Evolutionary conservation across 1,140 invertebrate genomes (phyloP).

Genomic region (Parasteatoda tepidariorum): DNA sequence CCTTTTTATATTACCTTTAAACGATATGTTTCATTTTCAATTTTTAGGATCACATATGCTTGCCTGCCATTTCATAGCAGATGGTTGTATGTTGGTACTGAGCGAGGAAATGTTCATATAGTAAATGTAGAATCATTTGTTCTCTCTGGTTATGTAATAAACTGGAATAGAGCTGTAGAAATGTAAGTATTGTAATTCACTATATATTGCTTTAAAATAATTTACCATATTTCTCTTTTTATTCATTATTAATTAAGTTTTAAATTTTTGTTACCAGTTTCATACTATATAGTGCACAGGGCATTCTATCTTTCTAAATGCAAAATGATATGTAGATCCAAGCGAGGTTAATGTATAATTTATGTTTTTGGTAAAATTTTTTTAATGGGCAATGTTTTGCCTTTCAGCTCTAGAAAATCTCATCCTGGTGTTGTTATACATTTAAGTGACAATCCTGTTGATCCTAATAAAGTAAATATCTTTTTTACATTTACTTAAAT

Average conservation of each 20-base stretch:
- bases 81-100: constrained; percentile 98
- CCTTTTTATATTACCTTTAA: no score
- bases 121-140: constrained; percentile 96
- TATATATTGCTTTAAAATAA: background rate
- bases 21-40: no score
- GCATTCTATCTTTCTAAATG: background rate
- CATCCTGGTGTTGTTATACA: constrained; percentile 95
- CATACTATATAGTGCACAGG: background rate
- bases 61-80: constrained; percentile 92
- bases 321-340: background rate
- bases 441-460: constrained; percentile 94
- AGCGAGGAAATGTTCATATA: constrained; percentile 97
- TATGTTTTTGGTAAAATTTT: background rate
- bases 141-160: constrained; percentile 98
- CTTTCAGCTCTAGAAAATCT: constrained; percentile 85
- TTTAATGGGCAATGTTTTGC: background rate
- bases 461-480: constrained; percentile 86
- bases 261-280: background rate
- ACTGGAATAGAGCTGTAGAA: constrained; percentile 99
- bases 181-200: constrained; percentile 84
- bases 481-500: constrained; percentile 69
- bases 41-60: constrained; percentile 53
- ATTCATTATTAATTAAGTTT: background rate
- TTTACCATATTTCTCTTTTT: background rate
- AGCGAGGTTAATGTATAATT: background rate